phyloP scores from a whole-genome alignment of 2,888 invertebrate genomes.

The Brachypalpus laphriformis region DNA sequence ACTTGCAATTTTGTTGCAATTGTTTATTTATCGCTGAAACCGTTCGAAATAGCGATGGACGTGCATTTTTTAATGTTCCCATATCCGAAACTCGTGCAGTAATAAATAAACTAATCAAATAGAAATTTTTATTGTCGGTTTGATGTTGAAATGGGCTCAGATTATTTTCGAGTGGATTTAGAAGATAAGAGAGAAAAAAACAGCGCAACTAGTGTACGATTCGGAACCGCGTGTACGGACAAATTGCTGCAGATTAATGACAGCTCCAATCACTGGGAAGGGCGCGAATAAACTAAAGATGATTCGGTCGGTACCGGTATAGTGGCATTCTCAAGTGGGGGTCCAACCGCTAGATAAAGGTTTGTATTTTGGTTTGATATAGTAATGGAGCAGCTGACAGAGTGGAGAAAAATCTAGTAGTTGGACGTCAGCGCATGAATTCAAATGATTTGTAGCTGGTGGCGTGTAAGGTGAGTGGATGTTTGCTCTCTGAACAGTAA shows the following conservation, averaged over 20 bases:
- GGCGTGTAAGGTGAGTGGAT: neutral
- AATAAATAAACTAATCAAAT: neutral
- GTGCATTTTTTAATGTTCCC: constrained; percentile 18
- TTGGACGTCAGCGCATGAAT: neutral
- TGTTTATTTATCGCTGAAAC: constrained; percentile 17
- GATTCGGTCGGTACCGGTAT: neutral
- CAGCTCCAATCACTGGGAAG: neutral
- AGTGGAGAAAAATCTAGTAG: constrained; percentile 11
- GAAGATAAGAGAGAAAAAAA: neutral
- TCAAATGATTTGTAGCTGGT: neutral
- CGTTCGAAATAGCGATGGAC: neutral
- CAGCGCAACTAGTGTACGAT: too few relatives aligned
- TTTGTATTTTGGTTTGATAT: neutral
- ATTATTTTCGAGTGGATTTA: neutral
- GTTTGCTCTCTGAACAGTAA: neutral
- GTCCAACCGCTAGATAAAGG: neutral
- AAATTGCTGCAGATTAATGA: neutral
- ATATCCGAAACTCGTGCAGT: neutral
- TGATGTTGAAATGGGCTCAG: neutral
- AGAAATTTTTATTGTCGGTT: neutral
- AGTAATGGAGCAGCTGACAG: constrained; percentile 10
- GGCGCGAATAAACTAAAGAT: neutral
- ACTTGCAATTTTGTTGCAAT: constrained; percentile 15
- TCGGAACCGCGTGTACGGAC: neutral
- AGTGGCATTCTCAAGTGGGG: neutral